Evolutionary conservation across 2,797 vertebrate species (phyloP).

Genomic region (Clarias pachynema): DNA sequence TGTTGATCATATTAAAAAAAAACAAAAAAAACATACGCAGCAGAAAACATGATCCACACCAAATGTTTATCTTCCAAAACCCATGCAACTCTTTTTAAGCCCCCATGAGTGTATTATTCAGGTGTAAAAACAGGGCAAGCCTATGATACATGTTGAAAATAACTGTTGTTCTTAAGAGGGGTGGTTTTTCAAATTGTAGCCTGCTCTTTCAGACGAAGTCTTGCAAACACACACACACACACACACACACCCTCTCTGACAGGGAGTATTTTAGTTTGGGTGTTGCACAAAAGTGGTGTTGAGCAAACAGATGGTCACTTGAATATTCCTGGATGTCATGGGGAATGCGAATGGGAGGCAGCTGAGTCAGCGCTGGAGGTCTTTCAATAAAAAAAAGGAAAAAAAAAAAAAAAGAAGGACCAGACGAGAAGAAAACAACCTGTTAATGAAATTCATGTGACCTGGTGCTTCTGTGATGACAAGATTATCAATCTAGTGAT

Average conservation of each 20-base stretch:
- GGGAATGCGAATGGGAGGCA: constrained; percentile 41
- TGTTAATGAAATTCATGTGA: constrained; percentile 44
- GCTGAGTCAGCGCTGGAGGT: constrained; percentile 51
- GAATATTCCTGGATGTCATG: constrained; percentile 44
- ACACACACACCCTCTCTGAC: constrained; percentile 22
- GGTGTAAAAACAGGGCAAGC: constrained; percentile 38
- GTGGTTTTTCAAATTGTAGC: constrained; percentile 42
- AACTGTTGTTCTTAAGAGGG: not conserved
- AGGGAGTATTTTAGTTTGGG: constrained; percentile 41
- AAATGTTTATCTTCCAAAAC: constrained; percentile 14
- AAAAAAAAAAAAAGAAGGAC: constrained; percentile 42
- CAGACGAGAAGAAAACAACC: constrained; percentile 45
- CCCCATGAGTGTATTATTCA: constrained; percentile 34
- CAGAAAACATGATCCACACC: not conserved
- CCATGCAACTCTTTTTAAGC: not conserved
- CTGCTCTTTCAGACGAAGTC: constrained; percentile 26
- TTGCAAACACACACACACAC: constrained; percentile 8
- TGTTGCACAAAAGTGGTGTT: constrained; percentile 39
- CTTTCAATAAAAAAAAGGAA: constrained; percentile 28
- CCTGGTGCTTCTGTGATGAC: not conserved
- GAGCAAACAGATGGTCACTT: constrained; percentile 53
- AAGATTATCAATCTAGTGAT: not conserved
- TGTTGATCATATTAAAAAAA: not conserved
- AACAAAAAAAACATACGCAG: not conserved
- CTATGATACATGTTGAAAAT: constrained; percentile 19